Evolutionary conservation across 2,113 vertebrate genomes (phyloP).

Genomic region (Gymnorhina tibicen): DNA sequence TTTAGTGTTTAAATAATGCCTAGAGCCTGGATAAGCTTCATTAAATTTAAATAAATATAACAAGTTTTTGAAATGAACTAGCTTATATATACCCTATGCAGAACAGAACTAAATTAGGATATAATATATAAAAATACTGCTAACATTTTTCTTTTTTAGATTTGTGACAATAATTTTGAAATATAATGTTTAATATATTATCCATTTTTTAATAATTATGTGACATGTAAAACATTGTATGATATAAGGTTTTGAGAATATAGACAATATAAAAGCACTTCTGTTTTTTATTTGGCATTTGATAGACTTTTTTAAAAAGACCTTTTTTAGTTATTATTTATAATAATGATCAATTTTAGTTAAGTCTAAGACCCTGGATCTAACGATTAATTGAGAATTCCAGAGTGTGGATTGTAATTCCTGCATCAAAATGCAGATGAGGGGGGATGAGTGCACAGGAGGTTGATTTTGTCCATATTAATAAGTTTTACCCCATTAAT

Average conservation of each 20-base stretch:
- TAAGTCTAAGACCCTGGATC: neutral
- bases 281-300: neutral
- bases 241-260: neutral
- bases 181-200: neutral
- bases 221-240: neutral
- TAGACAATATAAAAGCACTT: neutral
- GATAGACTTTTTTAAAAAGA: neutral
- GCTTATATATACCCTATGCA: neutral
- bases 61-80: neutral
- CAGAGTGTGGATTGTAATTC: neutral
- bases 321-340: neutral
- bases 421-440: neutral
- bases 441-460: neutral
- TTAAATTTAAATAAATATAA: neutral
- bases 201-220: neutral
- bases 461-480: neutral
- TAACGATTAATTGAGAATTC: neutral
- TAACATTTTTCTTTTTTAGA: neutral
- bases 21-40: neutral
- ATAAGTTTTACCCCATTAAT: neutral
- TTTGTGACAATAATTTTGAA: neutral
- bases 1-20: neutral
- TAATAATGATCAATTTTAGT: neutral
- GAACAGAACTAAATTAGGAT: neutral
- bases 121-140: neutral